phyloP scores from a whole-genome alignment of 1,140 invertebrate species.

The Oryzaephilus surinamensis region DNA sequence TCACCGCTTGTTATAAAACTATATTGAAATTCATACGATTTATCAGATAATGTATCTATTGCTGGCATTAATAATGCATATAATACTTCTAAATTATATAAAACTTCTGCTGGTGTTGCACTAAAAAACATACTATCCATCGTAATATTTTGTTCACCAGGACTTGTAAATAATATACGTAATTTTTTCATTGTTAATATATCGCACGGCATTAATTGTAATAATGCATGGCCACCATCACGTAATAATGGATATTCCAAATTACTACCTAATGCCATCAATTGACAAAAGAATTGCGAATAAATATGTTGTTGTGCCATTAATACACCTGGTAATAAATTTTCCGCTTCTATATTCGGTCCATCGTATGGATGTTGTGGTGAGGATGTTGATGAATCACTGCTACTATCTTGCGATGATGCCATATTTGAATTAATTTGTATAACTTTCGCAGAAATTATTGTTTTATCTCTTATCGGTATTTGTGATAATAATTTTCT shows the following conservation, averaged over 20 bases:
- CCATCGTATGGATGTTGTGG: slow-evolving; percentile 69
- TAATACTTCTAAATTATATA: slow-evolving; percentile 57
- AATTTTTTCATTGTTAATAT: slow-evolving; percentile 58
- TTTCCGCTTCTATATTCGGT: slow-evolving; percentile 73
- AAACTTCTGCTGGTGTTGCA: slow-evolving; percentile 58
- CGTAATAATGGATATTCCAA: slow-evolving; percentile 67
- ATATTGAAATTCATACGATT: slow-evolving; percentile 76
- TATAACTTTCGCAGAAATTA: slow-evolving; percentile 79
- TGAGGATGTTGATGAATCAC: slow-evolving; percentile 66
- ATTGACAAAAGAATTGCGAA: slow-evolving; percentile 79
- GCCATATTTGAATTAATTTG: slow-evolving; percentile 72
- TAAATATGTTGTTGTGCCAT: slow-evolving; percentile 69
- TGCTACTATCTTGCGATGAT: slow-evolving; percentile 62
- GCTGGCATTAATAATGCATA: slow-evolving; percentile 91
- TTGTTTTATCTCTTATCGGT: slow-evolving; percentile 83
- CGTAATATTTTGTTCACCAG: slow-evolving; percentile 34
- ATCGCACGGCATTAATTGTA: slow-evolving; percentile 87
- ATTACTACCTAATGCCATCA: slow-evolving; percentile 79
- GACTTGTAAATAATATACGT: slow-evolving; percentile 41
- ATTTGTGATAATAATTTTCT: slow-evolving; percentile 80
- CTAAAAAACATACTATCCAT: slow-evolving; percentile 67
- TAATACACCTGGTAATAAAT: slow-evolving; percentile 75
- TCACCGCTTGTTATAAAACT: slow-evolving; percentile 82
- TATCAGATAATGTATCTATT: slow-evolving; percentile 67
- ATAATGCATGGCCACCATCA: slow-evolving; percentile 73